Base-by-base conservation (phyloP, 1,140 invertebrate genomes). In the Euura saliciscinereae region DNA sequence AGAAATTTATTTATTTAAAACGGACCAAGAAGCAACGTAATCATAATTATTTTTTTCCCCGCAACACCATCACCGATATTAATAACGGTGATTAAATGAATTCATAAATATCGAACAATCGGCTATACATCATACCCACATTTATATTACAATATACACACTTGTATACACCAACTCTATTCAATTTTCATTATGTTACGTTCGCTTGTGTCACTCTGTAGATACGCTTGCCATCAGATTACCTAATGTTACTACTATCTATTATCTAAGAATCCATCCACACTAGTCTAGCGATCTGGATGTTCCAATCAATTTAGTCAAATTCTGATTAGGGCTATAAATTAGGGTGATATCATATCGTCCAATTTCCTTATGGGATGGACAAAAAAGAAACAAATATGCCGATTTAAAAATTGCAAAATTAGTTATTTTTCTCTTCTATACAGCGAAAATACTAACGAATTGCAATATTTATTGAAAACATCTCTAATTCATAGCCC, bases 141-240 rank as follows among this genome's bases (percentile, higher is more conserved):
- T 28, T 28, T 28, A 28, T 28, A 28, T 28, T 28, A 28, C 0
- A 28, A 28, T 28, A 28, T 28, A 28, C 28, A 28, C 28, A 28
- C 28, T 28, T 28, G 28, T 28, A 28, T 28, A 28, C 28, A 28
- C 28, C 28, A 28, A 28, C 28, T 28, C 10, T 6, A n/a, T 59
- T 8, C 6, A 59, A 59, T 5, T 59, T 59, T n/a, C 13, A 59
- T 59, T 59, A 59, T n/a, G 13, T 59, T 59, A 6, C 6, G 13
- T 59, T n/a, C 51, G 13, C 51, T 59, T n/a, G 13, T 8, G 51
- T n/a, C 51, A 59, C 51, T 59, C 51, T 3, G 13, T 59, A 59
- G 51, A 59, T 59, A 59, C 51, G 51, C 51, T 59, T 59, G 51
- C 51, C 51, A 59, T n/a, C 51, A 59, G 51, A 59, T 59, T 59